Evolutionary conservation across 23 tunicate genomes (phyloP).

Genomic region (Phallusia fumigata): DNA sequence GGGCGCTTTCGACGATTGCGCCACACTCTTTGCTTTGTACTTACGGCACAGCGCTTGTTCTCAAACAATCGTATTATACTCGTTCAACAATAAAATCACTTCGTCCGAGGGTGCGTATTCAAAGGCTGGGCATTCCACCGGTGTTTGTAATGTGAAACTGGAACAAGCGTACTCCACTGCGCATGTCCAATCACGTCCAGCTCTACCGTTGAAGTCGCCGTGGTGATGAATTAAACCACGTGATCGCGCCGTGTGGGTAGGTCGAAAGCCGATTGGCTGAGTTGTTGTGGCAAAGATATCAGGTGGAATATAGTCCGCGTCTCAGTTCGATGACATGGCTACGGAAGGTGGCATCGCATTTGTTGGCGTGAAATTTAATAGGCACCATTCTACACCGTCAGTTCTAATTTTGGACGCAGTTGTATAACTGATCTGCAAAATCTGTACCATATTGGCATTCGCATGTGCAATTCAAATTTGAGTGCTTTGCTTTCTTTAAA

Average conservation of each 20-base stretch:
- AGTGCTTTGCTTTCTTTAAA: no score
- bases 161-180: slow-evolving; percentile 1
- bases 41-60: not conserved
- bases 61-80: not conserved
- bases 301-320: no score
- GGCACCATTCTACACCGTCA: no score
- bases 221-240: not conserved
- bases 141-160: not conserved
- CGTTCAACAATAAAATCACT: not conserved
- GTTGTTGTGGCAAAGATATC: not conserved
- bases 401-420: no score
- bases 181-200: slow-evolving; percentile 10
- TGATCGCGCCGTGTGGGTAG: not conserved
- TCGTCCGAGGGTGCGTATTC: not conserved
- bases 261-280: not conserved
- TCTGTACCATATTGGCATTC: no score
- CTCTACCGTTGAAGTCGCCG: not conserved
- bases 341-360: no score
- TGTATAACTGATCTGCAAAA: no score
- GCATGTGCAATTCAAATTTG: no score
- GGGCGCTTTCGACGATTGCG: not conserved
- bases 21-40: not conserved
- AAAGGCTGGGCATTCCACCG: not conserved
- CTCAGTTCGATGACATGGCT: no score
- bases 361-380: no score